phyloP scores from a whole-genome alignment of 2,888 invertebrate species.

The Serripes groenlandicus region DNA sequence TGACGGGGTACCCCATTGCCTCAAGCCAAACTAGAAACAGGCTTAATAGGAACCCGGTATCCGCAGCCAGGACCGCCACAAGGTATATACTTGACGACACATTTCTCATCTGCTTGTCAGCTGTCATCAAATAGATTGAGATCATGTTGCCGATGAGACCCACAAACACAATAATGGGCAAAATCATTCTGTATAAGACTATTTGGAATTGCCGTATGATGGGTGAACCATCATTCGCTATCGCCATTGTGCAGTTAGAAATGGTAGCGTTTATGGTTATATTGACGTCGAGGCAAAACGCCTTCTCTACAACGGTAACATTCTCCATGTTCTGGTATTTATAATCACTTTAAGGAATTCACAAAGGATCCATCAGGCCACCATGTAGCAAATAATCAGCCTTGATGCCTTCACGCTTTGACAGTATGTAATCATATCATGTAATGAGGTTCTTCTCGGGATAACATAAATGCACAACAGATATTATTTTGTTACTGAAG shows the following conservation, averaged over 20 bases:
- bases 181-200: slow-evolving; percentile 62
- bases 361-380: too few relatives aligned
- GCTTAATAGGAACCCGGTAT: slow-evolving; percentile 69
- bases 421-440: too few relatives aligned
- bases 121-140: slow-evolving; percentile 69
- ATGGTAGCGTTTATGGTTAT: not conserved
- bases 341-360: too few relatives aligned
- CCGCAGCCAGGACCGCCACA: slow-evolving; percentile 66
- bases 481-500: too few relatives aligned
- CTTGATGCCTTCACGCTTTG: too few relatives aligned
- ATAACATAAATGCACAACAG: too few relatives aligned
- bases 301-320: not conserved
- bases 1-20: slow-evolving; percentile 66
- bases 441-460: too few relatives aligned
- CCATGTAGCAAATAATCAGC: too few relatives aligned
- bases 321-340: too few relatives aligned
- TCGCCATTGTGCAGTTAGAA: not conserved
- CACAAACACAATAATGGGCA: slow-evolving; percentile 67
- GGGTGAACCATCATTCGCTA: not conserved
- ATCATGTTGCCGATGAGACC: slow-evolving; percentile 73
- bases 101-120: slow-evolving; percentile 65
- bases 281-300: not conserved
- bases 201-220: slow-evolving; percentile 24
- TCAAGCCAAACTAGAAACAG: slow-evolving; percentile 73
- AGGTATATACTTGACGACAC: slow-evolving; percentile 74